A percentile compares a stretch with the other conserved stretches of the same genome.
phyloP scores from a whole-genome alignment of 2,888 invertebrate genomes.

The Rugalucina vietnamica region DNA sequence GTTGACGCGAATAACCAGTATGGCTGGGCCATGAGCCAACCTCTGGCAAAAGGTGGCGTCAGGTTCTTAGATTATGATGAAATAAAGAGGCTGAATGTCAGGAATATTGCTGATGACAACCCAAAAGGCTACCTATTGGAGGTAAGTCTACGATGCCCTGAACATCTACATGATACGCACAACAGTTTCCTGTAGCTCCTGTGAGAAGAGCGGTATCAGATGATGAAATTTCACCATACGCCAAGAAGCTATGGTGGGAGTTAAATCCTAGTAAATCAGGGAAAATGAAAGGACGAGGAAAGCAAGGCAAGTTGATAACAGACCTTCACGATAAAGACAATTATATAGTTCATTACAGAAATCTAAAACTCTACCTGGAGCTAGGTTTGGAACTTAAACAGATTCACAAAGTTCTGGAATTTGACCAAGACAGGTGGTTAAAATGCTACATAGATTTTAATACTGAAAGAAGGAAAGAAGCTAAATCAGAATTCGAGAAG shows the following conservation, averaged over 20 bases:
- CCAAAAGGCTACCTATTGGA: constrained; percentile 82
- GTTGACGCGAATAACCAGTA: no score
- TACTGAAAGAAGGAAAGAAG: neutral
- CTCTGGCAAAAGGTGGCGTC: no score
- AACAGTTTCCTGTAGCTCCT: constrained; percentile 72
- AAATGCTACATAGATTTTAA: neutral
- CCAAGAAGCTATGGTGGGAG: neutral
- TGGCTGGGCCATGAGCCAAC: no score
- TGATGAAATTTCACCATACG: neutral
- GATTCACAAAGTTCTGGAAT: neutral
- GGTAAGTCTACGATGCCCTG: constrained; percentile 84
- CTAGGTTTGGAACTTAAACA: neutral
- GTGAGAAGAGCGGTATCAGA: neutral
- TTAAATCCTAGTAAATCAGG: neutral
- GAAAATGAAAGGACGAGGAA: neutral
- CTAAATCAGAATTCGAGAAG: neutral
- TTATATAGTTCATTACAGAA: neutral
- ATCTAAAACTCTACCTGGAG: neutral
- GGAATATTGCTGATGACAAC: no score
- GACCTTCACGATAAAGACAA: neutral
- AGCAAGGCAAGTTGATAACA: neutral
- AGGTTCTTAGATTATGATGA: no score
- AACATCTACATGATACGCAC: constrained; percentile 78
- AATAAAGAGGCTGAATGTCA: no score
- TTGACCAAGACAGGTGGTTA: neutral